Base-by-base conservation (phyloP, 2,113 vertebrate genomes). In the Oncorhynchus keta region DNA sequence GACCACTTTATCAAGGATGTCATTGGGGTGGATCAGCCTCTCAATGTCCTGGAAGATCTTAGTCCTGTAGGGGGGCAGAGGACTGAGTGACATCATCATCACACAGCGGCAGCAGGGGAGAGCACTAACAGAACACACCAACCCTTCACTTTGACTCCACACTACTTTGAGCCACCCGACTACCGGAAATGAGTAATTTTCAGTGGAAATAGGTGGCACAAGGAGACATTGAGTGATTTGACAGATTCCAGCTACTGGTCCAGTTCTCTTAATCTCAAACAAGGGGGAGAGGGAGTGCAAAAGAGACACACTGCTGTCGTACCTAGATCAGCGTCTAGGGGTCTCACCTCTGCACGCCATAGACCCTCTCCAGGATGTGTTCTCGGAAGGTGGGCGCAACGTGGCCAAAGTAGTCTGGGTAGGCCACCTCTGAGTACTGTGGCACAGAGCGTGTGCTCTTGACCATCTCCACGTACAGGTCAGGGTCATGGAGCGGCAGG, bases 21-120 rank as follows among this genome's bases (percentile, higher is more conserved):
- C 97, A 84, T 93, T 95, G n/a, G 97, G 95, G 91, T 98, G 94
- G 91, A 99, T 99, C 81, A 99, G 89, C 77, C 98, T 95, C 91
- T 99, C 97, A 76, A 99, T 99, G 90, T 99, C 97, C 90, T 99
- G 97, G 85, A 94, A 96, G 81, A 99, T 99, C 94, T 99, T 99
- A 67, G 94, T 95, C 91, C 97, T 99, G 89, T 26, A 81, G 71
- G 20, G 45, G 39, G 45, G n/a, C 35, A 48, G 32, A 13, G 39
- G 51, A 55, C 51, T 55, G 51, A 55, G 51, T 55, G 51, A 55
- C 51, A 55, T 55, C 51, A 55, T 55, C 51, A 55, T 55, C 51
- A 55, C 51, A 55, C 12, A 18, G 16, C 3, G 1, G 16, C 51
- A 55, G 51, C 3, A 18, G 39, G 9, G 39, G 49, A 51, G 14